Evolutionary conservation across 2,888 invertebrate species (phyloP).

Genomic region (Pristionchus mayeri): DNA sequence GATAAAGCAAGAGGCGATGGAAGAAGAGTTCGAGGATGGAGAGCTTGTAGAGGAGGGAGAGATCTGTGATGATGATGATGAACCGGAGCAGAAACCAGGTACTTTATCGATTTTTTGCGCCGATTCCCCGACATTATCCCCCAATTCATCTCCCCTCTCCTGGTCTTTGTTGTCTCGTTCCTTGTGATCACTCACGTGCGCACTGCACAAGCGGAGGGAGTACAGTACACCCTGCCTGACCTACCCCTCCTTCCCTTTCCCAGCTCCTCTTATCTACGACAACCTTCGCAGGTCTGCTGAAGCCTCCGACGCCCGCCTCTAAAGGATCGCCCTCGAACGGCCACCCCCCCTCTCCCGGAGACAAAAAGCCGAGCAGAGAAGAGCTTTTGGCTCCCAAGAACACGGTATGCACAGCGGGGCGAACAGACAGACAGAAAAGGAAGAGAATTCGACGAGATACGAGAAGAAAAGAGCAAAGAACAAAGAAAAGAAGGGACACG

Average conservation of each 20-base stretch:
- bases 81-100: slow-evolving; percentile 41
- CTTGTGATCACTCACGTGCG: slow-evolving; percentile 26
- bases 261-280: not conserved
- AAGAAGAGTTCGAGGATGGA: slow-evolving; percentile 49
- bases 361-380: slow-evolving; percentile 34
- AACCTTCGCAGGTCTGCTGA: slow-evolving; percentile 27
- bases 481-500: too few species aligned
- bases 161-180: slow-evolving; percentile 13
- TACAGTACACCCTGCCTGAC: slow-evolving; percentile 11
- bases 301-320: not conserved
- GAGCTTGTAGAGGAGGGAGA: slow-evolving; percentile 50
- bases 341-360: not conserved
- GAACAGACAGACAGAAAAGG: slow-evolving; percentile 11
- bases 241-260: not conserved
- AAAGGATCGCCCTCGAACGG: not conserved
- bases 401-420: slow-evolving; percentile 14
- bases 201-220: slow-evolving; percentile 14
- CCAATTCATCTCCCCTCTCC: not conserved
- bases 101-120: not conserved
- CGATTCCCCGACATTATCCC: not conserved
- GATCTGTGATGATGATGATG: slow-evolving; percentile 49
- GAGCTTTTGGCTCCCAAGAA: slow-evolving; percentile 2
- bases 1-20: slow-evolving; percentile 24
- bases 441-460: not conserved
- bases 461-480: not conserved